Percentiles rank a stretch among this genome's conserved stretches.
Evolutionary conservation across 2,797 vertebrate genomes (phyloP).

Genomic region (Etheostoma nigrum): DNA sequence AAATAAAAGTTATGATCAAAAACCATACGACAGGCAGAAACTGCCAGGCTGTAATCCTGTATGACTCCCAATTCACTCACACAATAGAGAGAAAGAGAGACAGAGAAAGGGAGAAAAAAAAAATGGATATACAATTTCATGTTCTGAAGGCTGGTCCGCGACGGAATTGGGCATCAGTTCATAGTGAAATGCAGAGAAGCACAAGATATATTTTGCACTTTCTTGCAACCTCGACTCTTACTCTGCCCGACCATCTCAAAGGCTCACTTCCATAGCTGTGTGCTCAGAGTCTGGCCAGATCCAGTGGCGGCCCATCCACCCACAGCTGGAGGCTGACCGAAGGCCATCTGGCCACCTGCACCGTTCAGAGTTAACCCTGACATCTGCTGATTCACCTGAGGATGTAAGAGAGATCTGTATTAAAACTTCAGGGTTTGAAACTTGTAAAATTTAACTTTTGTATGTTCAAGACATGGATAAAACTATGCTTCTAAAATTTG

Average conservation of each 20-base stretch:
- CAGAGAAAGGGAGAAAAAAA: conserved; percentile 63
- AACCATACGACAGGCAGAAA: conserved; percentile 81
- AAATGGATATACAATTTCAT: conserved; percentile 72
- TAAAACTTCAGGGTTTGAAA: not conserved
- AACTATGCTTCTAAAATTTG: not conserved
- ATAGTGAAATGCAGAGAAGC: conserved; percentile 68
- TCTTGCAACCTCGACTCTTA: conserved; percentile 49
- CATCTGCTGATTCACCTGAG: conserved; percentile 95
- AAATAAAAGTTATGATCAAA: conserved; percentile 80
- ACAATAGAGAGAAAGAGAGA: conserved; percentile 90
- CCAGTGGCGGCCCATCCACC: conserved; percentile 89
- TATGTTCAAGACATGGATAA: not conserved
- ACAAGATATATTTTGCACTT: conserved; percentile 59
- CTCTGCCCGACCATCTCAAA: conserved; percentile 53
- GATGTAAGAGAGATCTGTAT: conserved; percentile 12
- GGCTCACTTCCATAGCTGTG: conserved; percentile 96
- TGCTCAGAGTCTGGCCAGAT: conserved; percentile 95
- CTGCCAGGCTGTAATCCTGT: conserved; percentile 85
- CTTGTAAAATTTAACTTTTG: no score
- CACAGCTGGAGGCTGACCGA: conserved; percentile 89
- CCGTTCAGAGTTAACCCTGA: conserved; percentile 90
- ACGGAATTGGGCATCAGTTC: conserved; percentile 81
- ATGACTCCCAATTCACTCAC: conserved; percentile 90
- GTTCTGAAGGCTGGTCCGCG: conserved; percentile 75
- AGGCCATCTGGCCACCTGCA: conserved; percentile 83